Percentiles rank a stretch among this genome's conserved stretches.
phyloP scores from a whole-genome alignment of 1,140 invertebrate genomes.

The Trypoxylus dichotomus region DNA sequence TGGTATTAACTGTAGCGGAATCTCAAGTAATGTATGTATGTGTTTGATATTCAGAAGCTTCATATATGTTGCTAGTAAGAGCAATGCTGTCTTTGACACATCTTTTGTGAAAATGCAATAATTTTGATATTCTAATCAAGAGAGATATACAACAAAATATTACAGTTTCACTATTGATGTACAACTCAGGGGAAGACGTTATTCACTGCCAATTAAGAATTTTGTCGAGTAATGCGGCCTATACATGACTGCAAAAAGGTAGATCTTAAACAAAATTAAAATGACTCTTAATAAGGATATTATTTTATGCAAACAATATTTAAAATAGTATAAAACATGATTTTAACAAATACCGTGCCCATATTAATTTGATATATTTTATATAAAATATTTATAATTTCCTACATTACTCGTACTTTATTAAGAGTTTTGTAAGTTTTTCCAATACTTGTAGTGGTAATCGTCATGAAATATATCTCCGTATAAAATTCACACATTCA shows the following conservation, averaged over 20 bases:
- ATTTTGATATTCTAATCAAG: background rate
- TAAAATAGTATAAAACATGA: background rate
- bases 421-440: background rate
- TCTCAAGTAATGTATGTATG: background rate
- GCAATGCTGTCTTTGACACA: background rate
- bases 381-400: background rate
- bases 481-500: background rate
- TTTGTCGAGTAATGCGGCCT: conserved; percentile 1
- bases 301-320: background rate
- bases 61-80: background rate
- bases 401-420: background rate
- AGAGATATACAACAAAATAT: background rate
- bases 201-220: conserved; percentile 18
- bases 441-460: background rate
- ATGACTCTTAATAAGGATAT: background rate
- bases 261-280: background rate
- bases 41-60: background rate
- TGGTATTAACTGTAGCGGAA: background rate
- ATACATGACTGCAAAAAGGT: background rate
- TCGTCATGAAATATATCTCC: background rate
- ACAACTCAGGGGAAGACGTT: conserved; percentile 15
- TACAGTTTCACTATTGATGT: background rate
- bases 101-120: background rate
- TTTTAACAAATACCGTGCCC: background rate
- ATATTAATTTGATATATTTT: background rate